Evolutionary conservation across 2,797 vertebrate species (phyloP), one percentile per base, ranked within the genome.

Genomic region (Emys orbicularis): DNA sequence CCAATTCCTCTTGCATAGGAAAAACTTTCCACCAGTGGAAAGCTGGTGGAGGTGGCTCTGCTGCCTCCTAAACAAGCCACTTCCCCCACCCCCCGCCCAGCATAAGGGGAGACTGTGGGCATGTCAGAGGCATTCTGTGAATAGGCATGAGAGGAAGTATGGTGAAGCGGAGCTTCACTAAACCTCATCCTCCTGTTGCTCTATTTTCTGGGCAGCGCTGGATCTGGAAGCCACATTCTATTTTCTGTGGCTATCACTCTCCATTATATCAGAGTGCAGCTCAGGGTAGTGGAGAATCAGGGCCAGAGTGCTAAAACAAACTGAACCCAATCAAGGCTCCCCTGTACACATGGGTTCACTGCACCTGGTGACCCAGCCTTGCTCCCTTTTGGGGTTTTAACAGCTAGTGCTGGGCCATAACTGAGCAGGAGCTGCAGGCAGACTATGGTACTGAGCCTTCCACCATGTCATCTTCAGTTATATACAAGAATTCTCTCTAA

Each of bases 221-320:
- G 91, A 87, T 86, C 49, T 34, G 85, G 86, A 59, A 1, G 4
- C 1, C 0, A 0, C 4, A 79, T 18, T 21, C 44, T 4, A 19
- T 2, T 37, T 93, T 85, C 52, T 81, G 1, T 68, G 34, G 50
- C 81, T 68, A 29, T 49, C 37, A 3, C 9, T 21, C 16, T 91
- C 65, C 44, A 79, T 0, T 72, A 2, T 47, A 79, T 18, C 15
- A 5, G 49, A 34, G 65, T 1, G 80, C 1, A 56, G 53, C 5
- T 89, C 2, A 59, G 53, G 90, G 65, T 72, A 37, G n/a, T n/a
- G 19, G 19, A 21, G 65, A 72, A 72, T 72, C 34, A 72, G n/a
- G 65, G n/a, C 65, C n/a, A 37, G n/a, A 21, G 18, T 72, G n/a
- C 65, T 37, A 72, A 65, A 72, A 37, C n/a, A 68, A 68, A 68